phyloP scores from a whole-genome alignment of 2,888 invertebrate genomes.

The Geotrupes spiniger region DNA sequence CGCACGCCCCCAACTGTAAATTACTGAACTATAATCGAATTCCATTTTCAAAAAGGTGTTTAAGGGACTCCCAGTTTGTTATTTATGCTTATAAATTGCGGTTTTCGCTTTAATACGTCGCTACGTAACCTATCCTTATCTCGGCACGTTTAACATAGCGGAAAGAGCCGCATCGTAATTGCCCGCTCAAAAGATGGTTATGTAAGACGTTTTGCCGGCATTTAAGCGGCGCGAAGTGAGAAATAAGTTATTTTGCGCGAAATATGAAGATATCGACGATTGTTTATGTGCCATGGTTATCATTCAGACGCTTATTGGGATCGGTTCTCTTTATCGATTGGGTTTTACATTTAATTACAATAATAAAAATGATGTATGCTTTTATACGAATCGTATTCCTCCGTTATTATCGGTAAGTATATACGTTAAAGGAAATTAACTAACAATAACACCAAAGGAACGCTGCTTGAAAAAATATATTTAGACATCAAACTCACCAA shows the following conservation, averaged over 20 bases:
- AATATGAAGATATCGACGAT: conserved; percentile 3
- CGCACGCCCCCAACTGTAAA: conserved; percentile 43
- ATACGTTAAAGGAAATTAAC: no score
- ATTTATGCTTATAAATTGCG: conserved; percentile 39
- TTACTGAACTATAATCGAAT: conserved; percentile 46
- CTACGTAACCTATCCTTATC: conserved; percentile 3
- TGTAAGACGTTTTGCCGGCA: not conserved
- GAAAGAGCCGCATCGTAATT: not conserved
- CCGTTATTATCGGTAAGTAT: no score
- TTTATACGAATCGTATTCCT: no score
- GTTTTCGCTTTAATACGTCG: conserved; percentile 21
- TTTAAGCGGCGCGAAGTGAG: not conserved
- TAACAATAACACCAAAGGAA: no score
- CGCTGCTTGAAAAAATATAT: no score
- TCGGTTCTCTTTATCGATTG: no score
- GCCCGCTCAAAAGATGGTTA: not conserved
- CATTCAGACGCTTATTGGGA: no score
- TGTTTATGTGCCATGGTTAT: not conserved
- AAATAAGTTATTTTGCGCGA: conserved; percentile 5
- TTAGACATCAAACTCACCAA: no score
- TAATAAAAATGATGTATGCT: no score
- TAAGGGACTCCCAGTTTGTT: conserved; percentile 41
- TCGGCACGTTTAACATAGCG: not conserved
- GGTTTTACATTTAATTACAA: no score
- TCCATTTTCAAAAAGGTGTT: conserved; percentile 47